Conservation (phyloP, 2,888 invertebrate genomes). For the Brachylomia viminalis region DNA sequence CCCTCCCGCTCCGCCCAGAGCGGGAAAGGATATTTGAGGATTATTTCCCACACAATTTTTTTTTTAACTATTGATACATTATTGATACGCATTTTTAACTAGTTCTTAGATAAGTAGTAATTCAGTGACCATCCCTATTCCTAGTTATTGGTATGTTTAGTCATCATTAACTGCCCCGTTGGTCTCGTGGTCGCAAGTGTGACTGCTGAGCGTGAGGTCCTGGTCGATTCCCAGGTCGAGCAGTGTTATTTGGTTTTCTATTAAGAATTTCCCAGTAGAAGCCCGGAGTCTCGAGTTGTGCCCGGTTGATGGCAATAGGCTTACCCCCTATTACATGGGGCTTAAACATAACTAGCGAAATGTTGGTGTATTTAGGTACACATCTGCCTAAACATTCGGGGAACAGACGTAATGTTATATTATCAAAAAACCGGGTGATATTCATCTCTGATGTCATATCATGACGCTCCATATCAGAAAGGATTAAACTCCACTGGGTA, state of each 20-base stretch:
- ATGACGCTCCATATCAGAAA: not conserved
- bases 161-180: too few relatives aligned
- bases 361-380: not conserved
- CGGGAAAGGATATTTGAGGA: too few relatives aligned
- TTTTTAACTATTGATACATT: too few relatives aligned
- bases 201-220: not conserved
- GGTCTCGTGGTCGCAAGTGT: too few relatives aligned
- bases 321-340: not conserved
- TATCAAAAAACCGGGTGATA: not conserved
- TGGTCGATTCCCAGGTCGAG: not conserved
- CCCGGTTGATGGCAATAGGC: not conserved
- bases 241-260: not conserved
- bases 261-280: not conserved
- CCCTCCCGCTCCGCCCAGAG: too few relatives aligned
- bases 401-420: not conserved
- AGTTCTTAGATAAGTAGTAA: too few relatives aligned
- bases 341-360: not conserved
- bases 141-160: too few relatives aligned
- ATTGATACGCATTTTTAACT: too few relatives aligned
- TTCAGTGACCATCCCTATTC: too few relatives aligned
- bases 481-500: not conserved
- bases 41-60: too few relatives aligned
- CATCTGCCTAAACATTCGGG: too few relatives aligned
- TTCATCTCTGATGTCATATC: not conserved
- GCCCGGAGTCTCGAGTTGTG: not conserved